phyloP scores from a whole-genome alignment of 2,888 invertebrate species.

The Diachrysia chrysitis region DNA sequence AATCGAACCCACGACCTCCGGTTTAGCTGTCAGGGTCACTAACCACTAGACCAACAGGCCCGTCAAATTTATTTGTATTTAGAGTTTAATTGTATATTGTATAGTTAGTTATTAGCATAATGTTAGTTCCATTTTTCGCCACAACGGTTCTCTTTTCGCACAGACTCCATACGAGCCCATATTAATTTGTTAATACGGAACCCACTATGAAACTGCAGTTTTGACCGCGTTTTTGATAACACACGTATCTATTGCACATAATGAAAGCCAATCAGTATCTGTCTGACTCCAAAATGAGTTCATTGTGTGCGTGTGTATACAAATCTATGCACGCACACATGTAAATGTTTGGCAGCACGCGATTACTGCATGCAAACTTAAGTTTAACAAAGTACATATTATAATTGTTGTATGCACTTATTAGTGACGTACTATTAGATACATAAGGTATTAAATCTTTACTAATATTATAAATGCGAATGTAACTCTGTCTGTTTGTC shows the following conservation, averaged over 20 bases:
- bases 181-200: not conserved
- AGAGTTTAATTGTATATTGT: too few relatives aligned
- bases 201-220: not conserved
- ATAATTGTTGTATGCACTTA: slow-evolving; percentile 3
- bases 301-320: slow-evolving; percentile 30
- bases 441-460: too few relatives aligned
- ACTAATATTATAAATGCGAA: too few relatives aligned
- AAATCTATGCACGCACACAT: not conserved
- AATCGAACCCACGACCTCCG: too few relatives aligned
- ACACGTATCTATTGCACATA: not conserved
- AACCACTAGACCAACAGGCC: too few relatives aligned
- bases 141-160: too few relatives aligned
- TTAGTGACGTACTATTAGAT: not conserved
- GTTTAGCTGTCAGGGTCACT: too few relatives aligned
- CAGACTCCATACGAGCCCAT: too few relatives aligned
- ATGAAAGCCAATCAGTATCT: not conserved
- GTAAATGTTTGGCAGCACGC: slow-evolving; percentile 29
- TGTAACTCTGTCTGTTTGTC: too few relatives aligned
- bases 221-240: not conserved
- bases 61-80: too few relatives aligned
- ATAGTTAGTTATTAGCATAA: too few relatives aligned
- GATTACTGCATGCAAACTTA: slow-evolving; percentile 35
- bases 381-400: not conserved
- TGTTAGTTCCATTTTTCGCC: too few relatives aligned
- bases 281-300: slow-evolving; percentile 31